Percentiles rank a stretch among this genome's conserved stretches.
These are phyloP conservation scores for Coryphaenoides rupestris DNA, from an alignment of 2,113 vertebrate genomes.

Conservation along the genomic window DNA sequence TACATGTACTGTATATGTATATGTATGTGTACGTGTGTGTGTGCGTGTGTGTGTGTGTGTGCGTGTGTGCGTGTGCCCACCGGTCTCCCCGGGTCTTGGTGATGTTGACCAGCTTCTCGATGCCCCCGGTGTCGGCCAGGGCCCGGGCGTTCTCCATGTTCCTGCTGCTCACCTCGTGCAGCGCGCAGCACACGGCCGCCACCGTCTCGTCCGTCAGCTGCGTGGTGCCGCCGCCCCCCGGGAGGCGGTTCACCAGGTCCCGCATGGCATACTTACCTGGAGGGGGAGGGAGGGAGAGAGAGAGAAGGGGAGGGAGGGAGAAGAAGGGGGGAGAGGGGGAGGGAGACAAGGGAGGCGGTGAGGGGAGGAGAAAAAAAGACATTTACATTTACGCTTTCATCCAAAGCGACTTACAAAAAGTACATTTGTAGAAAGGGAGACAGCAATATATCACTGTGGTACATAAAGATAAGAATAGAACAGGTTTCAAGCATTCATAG, in stretches of 20 bases:
- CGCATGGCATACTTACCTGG: slow-evolving; percentile 96
- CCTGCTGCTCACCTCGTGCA: slow-evolving; percentile 96
- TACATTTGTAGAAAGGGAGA: no score
- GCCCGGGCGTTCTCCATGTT: slow-evolving; percentile 99
- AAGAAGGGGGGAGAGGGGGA: slow-evolving; percentile 11
- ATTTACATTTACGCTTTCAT: no score
- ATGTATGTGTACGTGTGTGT: neutral
- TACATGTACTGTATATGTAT: neutral
- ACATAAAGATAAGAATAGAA: no score
- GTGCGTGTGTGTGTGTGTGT: slow-evolving; percentile 12
- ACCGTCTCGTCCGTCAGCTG: slow-evolving; percentile 90
- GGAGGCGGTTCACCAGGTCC: slow-evolving; percentile 94
- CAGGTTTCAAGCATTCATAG: no score
- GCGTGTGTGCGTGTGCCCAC: slow-evolving; percentile 53
- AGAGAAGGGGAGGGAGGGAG: neutral
- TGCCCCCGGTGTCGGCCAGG: slow-evolving; percentile 91
- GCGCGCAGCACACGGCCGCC: slow-evolving; percentile 92
- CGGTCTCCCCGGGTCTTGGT: slow-evolving; percentile 94
- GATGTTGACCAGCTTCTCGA: slow-evolving; percentile 97
- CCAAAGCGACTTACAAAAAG: no score
- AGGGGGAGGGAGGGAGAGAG: neutral
- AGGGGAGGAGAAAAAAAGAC: neutral
- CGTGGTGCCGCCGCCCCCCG: slow-evolving; percentile 79
- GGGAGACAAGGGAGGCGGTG: slow-evolving; percentile 1
- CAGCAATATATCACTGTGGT: no score